Evolutionary conservation across 2,797 vertebrate genomes (phyloP).

Genomic region (Sebastes goodei): DNA sequence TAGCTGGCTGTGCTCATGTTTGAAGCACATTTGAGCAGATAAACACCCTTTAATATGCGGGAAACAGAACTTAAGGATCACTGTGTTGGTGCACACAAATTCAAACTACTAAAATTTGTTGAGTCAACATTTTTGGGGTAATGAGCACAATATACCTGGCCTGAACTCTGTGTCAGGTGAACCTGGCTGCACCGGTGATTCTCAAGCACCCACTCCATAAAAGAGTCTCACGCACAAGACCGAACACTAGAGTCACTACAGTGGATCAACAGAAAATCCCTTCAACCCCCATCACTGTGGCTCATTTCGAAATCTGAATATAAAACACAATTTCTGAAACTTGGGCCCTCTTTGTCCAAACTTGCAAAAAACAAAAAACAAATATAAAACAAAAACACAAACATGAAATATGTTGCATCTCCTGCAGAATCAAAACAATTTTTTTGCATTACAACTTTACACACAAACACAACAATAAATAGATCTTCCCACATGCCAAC

Average conservation of each 20-base stretch:
- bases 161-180: slow-evolving; percentile 62
- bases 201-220: slow-evolving; percentile 76
- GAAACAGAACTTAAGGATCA: background rate
- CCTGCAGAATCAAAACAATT: background rate
- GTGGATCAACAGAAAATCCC: background rate
- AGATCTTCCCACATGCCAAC: background rate
- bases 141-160: slow-evolving; percentile 21
- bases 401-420: fast-evolving
- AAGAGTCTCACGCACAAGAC: slow-evolving; percentile 49
- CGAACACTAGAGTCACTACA: slow-evolving; percentile 29
- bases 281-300: background rate
- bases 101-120: slow-evolving; percentile 1
- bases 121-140: slow-evolving; percentile 41
- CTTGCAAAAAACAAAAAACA: background rate
- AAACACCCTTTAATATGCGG: background rate
- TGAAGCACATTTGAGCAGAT: background rate
- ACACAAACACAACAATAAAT: background rate
- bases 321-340: background rate
- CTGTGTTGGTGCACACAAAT: background rate
- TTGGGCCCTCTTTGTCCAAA: background rate
- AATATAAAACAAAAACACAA: background rate
- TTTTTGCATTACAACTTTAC: background rate
- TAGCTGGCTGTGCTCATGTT: background rate
- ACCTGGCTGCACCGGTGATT: slow-evolving; percentile 62
- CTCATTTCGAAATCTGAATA: background rate